Evolutionary conservation across 1,140 invertebrate genomes (phyloP).

Genomic region (Trachymyrmex septentrionalis): DNA sequence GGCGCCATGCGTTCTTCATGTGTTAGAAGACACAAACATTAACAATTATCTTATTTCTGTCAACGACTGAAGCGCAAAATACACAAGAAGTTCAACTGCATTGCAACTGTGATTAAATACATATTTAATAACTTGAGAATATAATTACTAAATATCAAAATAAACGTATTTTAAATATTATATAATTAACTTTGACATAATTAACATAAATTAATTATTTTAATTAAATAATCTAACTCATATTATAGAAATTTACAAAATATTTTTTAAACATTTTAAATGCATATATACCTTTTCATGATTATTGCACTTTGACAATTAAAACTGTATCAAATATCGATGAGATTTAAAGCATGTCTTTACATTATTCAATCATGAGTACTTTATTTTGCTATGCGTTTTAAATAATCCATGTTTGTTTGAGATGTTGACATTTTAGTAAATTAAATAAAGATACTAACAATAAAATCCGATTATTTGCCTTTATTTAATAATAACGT

Average conservation of each 20-base stretch:
- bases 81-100: not conserved
- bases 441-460: not conserved
- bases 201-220: slow-evolving; percentile 10
- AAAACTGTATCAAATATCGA: not conserved
- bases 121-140: not conserved
- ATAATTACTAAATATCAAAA: not conserved
- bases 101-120: slow-evolving; percentile 1
- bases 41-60: slow-evolving; percentile 28
- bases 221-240: not conserved
- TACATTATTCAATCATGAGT: not conserved
- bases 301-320: not conserved
- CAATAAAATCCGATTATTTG: not conserved
- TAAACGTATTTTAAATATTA: not conserved
- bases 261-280: not conserved
- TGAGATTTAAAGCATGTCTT: not conserved
- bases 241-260: not conserved
- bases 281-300: not conserved
- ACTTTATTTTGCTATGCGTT: not conserved
- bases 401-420: not conserved
- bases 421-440: not conserved
- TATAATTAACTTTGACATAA: not conserved
- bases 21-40: not conserved
- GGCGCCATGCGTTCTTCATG: slow-evolving; percentile 23
- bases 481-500: not conserved
- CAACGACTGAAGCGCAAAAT: not conserved